Evolutionary conservation across 2,113 vertebrate genomes (phyloP).

Genomic region (Hylia prasina): DNA sequence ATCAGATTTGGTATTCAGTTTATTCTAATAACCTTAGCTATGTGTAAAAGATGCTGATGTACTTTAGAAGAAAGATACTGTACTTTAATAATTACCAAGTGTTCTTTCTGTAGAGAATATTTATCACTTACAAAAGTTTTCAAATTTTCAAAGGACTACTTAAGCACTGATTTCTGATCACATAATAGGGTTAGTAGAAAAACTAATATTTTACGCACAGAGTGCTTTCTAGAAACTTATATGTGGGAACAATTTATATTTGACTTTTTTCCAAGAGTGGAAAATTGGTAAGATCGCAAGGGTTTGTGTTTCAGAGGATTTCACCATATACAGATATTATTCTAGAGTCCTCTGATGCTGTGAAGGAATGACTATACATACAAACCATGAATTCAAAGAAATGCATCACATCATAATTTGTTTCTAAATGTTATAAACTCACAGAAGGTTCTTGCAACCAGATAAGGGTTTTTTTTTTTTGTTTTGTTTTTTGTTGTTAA

Average conservation of each 20-base stretch:
- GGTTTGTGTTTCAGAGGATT: not conserved
- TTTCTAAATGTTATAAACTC: not conserved
- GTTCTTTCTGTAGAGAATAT: conserved; percentile 8
- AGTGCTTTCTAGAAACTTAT: conserved; percentile 26
- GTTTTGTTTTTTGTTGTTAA: not conserved
- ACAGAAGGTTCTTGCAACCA: not conserved
- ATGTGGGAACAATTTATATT: not conserved
- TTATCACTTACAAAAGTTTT: conserved; percentile 34
- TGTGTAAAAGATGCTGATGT: conserved; percentile 40
- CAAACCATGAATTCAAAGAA: not conserved
- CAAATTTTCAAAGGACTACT: conserved; percentile 15
- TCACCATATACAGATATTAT: not conserved
- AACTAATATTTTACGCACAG: not conserved
- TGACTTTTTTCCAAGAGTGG: not conserved
- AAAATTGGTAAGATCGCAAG: not conserved
- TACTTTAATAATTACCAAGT: conserved; percentile 46
- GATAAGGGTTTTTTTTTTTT: rapidly evolving
- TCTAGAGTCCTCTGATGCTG: not conserved
- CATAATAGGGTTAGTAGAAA: not conserved
- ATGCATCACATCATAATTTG: not conserved
- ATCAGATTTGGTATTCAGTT: conserved; percentile 41
- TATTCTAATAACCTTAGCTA: conserved; percentile 37
- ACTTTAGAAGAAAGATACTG: conserved; percentile 32
- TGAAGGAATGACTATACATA: rapidly evolving
- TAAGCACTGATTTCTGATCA: not conserved